Conservation (phyloP, 1,140 invertebrate species). For the Drosophila yakuba region DNA sequence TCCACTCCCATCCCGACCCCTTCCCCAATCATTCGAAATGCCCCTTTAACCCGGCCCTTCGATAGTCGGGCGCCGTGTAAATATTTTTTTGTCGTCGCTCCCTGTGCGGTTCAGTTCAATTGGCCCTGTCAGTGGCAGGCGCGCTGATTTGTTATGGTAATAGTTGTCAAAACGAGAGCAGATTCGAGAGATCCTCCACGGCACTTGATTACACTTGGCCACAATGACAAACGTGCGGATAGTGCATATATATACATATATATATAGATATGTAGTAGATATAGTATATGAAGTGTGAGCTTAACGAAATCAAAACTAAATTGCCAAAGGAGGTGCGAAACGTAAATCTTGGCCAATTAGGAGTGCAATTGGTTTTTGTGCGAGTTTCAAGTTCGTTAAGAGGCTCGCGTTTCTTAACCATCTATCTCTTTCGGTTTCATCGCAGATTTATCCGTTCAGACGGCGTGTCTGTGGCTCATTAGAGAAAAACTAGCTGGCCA, state of each 20-base stretch:
- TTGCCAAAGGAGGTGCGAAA: slow-evolving; percentile 32
- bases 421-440: slow-evolving; percentile 39
- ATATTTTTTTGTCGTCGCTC: slow-evolving; percentile 62
- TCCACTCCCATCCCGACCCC: background rate
- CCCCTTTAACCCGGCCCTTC: slow-evolving; percentile 11
- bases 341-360: slow-evolving; percentile 69
- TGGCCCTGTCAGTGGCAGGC: slow-evolving; percentile 75
- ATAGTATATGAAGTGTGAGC: background rate
- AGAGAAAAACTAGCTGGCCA: slow-evolving; percentile 29
- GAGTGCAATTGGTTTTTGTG: slow-evolving; percentile 27
- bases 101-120: slow-evolving; percentile 72
- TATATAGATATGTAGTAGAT: background rate
- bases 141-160: slow-evolving; percentile 80
- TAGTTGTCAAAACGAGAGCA: slow-evolving; percentile 76
- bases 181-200: slow-evolving; percentile 77
- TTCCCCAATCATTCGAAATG: background rate
- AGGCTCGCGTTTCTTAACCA: slow-evolving; percentile 32
- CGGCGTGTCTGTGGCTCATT: slow-evolving; percentile 60
- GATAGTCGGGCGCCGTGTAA: slow-evolving; percentile 68
- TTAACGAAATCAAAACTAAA: slow-evolving; percentile 36
- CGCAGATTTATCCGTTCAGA: slow-evolving; percentile 44
- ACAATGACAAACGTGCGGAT: slow-evolving; percentile 35
- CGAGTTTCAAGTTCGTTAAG: slow-evolving; percentile 52
- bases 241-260: background rate
- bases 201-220: slow-evolving; percentile 77